Percentiles rank a stretch among this genome's conserved stretches.
These are phyloP conservation scores for Halyomorpha halys DNA, from an alignment of 1,140 invertebrate species.

Conservation along the genomic window DNA sequence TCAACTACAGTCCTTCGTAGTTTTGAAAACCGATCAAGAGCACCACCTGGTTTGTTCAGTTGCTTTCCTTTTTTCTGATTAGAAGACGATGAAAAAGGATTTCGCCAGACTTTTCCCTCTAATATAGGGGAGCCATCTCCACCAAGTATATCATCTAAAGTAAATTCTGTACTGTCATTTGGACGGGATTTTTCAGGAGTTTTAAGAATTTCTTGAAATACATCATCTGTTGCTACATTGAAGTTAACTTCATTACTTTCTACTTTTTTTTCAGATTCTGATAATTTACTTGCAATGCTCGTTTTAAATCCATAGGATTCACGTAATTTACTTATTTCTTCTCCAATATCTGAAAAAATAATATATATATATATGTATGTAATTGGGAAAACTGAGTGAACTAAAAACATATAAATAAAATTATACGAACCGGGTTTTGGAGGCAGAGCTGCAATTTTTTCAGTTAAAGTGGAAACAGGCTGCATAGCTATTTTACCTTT, in stretches of 20 bases:
- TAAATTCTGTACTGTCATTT: background rate
- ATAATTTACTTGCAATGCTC: background rate
- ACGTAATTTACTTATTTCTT: background rate
- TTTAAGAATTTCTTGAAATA: conserved; percentile 14
- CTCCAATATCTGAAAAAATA: background rate
- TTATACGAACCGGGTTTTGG: background rate
- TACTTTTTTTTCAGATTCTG: background rate
- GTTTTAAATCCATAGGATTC: background rate
- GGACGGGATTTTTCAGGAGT: conserved; percentile 8
- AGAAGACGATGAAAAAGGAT: background rate
- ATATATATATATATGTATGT: background rate
- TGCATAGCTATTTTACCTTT: conserved; percentile 12
- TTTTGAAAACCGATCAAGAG: conserved; percentile 26
- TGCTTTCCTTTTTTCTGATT: conserved; percentile 3
- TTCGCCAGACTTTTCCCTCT: conserved; percentile 1
- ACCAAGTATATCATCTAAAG: conserved; percentile 1
- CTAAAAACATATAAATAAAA: no score
- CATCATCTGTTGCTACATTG: background rate
- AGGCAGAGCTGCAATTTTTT: background rate
- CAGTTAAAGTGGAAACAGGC: background rate
- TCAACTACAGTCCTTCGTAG: conserved; percentile 21
- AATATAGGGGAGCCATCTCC: background rate
- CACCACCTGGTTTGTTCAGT: conserved; percentile 25
- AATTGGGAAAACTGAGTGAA: background rate
- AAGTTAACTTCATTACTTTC: background rate